Base-by-base conservation (phyloP, 2,888 invertebrate genomes). In the Caradrina kadenii region DNA sequence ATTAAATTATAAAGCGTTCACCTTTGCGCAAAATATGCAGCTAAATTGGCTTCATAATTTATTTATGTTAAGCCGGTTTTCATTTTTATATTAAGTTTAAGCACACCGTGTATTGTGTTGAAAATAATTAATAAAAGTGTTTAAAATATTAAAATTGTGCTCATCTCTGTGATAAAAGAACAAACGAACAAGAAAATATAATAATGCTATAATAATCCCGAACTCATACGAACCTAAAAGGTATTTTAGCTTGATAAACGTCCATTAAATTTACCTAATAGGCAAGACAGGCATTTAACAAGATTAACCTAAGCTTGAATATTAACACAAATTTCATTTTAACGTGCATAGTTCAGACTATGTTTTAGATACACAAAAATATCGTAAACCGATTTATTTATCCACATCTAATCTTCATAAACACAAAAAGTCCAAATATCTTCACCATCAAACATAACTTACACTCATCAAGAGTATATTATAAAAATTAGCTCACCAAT, bases 401-500 rank as follows among this genome's bases (percentile, higher is more conserved):
- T 19, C 13, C 1, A n/a, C 26, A 31, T 54, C 10, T 0, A 11
- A 26, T 22, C 11, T 10, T 5, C 50, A 69, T 26, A 1, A 7
- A 50, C 8, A 31, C 19, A 7, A 55, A 31, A 54, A n/a, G n/a
- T 19, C 3, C 3, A 39, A 53, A 75, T 61, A n/a, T 39, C 50
- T 50, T 42, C 49, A 45, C 22, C 26, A 74, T 74, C 66, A 76
- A 75, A 80, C 6, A 19, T 17, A 64, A 63, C 76, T 63, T 72
- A 67, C 22, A 70, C 69, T 78, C 67, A 83, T 81, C 62, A 81
- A 78, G 65, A 69, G 65, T 66, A 53, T 79, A 82, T 78, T 69
- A 82, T 71, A 75, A 76, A 69, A 81, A 83, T 73, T 73, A 66
- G 63, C 65, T 62, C 68, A 73, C 81, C 70, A 81, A 77, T 80